Conservation (phyloP, 2,113 vertebrate species). For the Pungitius pungitius region DNA sequence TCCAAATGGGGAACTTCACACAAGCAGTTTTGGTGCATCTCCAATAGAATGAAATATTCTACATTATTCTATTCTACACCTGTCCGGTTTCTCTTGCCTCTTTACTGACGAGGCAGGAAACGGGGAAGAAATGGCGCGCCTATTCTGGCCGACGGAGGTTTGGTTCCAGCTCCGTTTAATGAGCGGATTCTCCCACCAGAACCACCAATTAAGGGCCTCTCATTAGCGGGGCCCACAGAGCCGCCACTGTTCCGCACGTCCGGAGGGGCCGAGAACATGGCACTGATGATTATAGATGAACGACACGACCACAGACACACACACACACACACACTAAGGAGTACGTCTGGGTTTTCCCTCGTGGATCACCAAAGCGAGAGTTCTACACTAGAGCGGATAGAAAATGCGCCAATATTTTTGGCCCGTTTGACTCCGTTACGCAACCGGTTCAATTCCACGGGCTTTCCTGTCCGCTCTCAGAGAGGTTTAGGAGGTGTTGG, state of each 20-base stretch:
- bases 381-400: background rate
- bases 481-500: background rate
- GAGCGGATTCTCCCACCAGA: constrained; percentile 72
- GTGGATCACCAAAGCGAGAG: constrained; percentile 2
- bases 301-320: constrained; percentile 21
- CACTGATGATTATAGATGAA: constrained; percentile 58
- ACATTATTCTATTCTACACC: no score
- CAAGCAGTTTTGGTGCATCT: background rate
- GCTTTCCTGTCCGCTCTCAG: background rate
- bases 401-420: background rate
- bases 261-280: constrained; percentile 55
- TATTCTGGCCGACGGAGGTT: constrained; percentile 15
- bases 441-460: constrained; percentile 1
- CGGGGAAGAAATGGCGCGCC: background rate
- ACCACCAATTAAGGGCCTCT: constrained; percentile 73
- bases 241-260: constrained; percentile 69
- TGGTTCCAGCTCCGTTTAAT: constrained; percentile 63
- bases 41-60: no score
- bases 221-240: constrained; percentile 74
- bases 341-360: background rate
- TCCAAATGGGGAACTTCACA: background rate
- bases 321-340: background rate
- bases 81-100: no score
- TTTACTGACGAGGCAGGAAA: no score
- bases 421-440: background rate